These are phyloP conservation scores for Trichopria drosophilae DNA, from an alignment of 2,888 invertebrate species.

Conservation along the genomic window DNA sequence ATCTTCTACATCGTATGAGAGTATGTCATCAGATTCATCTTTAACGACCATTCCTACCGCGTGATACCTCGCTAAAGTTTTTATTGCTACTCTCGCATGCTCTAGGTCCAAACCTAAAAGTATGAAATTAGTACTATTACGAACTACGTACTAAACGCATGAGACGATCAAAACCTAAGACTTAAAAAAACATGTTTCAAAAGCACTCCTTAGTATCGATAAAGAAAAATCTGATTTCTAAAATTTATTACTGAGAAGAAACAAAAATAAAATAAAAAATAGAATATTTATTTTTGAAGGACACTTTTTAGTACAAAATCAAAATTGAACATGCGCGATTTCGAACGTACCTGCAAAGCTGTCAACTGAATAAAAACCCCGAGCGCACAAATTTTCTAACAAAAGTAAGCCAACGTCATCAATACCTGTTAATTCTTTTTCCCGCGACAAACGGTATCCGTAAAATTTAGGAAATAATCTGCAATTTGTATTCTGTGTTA, in stretches of 20 bases:
- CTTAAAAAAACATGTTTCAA: too few relatives aligned
- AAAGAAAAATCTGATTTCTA: too few relatives aligned
- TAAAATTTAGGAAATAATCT: constrained; percentile 63
- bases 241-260: too few relatives aligned
- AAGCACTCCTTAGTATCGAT: too few relatives aligned
- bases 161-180: too few relatives aligned
- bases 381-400: constrained; percentile 62
- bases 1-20: constrained; percentile 26
- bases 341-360: constrained; percentile 57
- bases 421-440: constrained; percentile 57
- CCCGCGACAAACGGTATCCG: constrained; percentile 59
- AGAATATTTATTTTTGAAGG: too few relatives aligned
- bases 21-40: constrained; percentile 40
- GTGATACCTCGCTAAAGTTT: constrained; percentile 63
- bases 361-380: constrained; percentile 61
- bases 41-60: constrained; percentile 64
- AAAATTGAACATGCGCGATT: too few relatives aligned
- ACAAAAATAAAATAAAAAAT: too few relatives aligned
- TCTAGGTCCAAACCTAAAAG: constrained; percentile 59
- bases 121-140: too few relatives aligned
- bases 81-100: constrained; percentile 59
- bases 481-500: constrained; percentile 56
- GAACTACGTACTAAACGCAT: too few relatives aligned
- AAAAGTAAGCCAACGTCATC: constrained; percentile 64
- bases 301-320: too few relatives aligned